phyloP scores from a whole-genome alignment of 2,113 vertebrate species.

The Hystrix cristata region DNA sequence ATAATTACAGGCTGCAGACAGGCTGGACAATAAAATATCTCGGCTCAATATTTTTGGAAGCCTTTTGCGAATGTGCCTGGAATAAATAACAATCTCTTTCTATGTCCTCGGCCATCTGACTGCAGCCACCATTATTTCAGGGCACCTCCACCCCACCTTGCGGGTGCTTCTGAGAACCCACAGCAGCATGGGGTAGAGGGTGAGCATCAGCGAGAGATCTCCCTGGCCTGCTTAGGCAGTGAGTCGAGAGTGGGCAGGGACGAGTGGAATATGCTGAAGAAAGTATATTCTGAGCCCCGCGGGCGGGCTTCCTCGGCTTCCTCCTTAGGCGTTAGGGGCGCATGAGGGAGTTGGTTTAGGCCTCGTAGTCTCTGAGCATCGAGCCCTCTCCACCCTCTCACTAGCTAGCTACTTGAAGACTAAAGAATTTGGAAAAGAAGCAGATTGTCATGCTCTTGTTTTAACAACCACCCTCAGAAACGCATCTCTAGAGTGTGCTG shows the following conservation, averaged over 20 bases:
- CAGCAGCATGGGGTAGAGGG: neutral
- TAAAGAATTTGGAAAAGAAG: neutral
- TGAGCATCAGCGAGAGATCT: neutral
- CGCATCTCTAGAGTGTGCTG: neutral
- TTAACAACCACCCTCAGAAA: neutral
- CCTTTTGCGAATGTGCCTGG: slow-evolving; percentile 75
- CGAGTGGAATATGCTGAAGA: neutral
- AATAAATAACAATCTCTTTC: slow-evolving; percentile 75
- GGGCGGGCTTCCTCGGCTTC: neutral
- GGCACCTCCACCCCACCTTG: neutral
- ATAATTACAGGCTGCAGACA: slow-evolving; percentile 84
- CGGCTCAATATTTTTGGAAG: slow-evolving; percentile 74
- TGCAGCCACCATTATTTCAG: slow-evolving; percentile 24
- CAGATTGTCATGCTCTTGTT: neutral
- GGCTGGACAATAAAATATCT: slow-evolving; percentile 80
- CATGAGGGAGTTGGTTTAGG: neutral
- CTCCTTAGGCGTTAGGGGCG: neutral
- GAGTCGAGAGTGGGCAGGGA: neutral
- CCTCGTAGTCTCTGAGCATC: neutral
- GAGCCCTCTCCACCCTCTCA: neutral
- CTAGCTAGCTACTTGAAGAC: neutral
- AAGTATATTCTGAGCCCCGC: neutral
- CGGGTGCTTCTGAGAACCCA: neutral
- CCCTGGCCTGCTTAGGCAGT: neutral
- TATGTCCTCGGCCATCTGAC: slow-evolving; percentile 46